These are phyloP conservation scores for Smithornis capensis DNA, from an alignment of 2,113 vertebrate species.

Conservation along the genomic window DNA sequence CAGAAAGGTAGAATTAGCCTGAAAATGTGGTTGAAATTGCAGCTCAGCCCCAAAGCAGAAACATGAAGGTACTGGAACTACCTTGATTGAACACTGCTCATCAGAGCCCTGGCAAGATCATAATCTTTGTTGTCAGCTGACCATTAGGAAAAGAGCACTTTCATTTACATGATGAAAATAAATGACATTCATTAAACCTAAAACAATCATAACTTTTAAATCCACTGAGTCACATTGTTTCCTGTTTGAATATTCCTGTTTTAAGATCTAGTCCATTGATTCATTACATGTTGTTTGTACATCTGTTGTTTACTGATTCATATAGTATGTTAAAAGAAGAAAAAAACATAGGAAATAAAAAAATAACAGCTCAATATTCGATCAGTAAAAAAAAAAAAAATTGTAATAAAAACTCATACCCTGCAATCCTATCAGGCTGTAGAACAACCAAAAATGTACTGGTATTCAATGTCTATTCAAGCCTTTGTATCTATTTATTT, in stretches of 20 bases:
- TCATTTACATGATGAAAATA: neutral
- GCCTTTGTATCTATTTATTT: neutral
- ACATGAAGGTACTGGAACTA: neutral
- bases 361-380: neutral
- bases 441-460: neutral
- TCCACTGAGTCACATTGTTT: neutral
- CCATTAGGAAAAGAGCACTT: neutral
- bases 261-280: neutral
- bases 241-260: neutral
- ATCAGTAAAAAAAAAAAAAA: neutral
- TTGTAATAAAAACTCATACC: neutral
- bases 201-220: neutral
- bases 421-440: neutral
- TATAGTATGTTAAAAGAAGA: neutral
- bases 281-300: neutral
- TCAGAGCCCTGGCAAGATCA: neutral
- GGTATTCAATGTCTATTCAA: neutral
- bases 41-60: neutral
- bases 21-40: accelerated
- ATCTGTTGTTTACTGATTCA: neutral
- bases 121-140: neutral
- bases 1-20: neutral
- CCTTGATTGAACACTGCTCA: neutral
- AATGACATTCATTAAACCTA: neutral
- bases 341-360: neutral